Base-by-base conservation (phyloP, 2,888 invertebrate species). In the Scaptomyza tumidula region DNA sequence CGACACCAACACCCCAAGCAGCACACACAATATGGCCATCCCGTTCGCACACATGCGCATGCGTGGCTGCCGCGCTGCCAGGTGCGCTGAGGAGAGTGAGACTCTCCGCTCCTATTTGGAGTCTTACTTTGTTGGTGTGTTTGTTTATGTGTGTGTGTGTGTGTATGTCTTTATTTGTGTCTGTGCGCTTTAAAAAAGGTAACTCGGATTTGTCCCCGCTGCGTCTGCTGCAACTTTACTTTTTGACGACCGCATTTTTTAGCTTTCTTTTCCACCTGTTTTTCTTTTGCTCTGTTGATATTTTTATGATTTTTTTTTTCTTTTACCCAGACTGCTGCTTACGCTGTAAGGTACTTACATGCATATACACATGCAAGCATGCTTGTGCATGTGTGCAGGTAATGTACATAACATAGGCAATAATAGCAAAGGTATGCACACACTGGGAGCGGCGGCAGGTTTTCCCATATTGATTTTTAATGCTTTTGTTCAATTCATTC, bases 191-290 rank as follows among this genome's bases (percentile, higher is more conserved):
- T 87, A 75, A 53, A 84, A 88, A 84, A 84, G 87, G 87, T 81
- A 82, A 67, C 73, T 87, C 73, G 62, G 59, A 84, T 78, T 86
- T 86, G 86, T 84, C 84, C 86, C 88, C 88, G 71, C 79, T 65
- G 56, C 81, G 85, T 82, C 81, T 75, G 54, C 66, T 86, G 82
- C 88, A 84, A 82, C 84, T 85, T 87, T 75, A 70, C 71, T 89
- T 89, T 88, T 89, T 85, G 86, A 86, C 86, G 85, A 86, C 85
- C 85, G 85, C 85, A 86, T 86, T 86, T 85, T 83, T 86, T 75
- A 89, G 89, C 85, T 89, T 89, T 86, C 89, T 86, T 86, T 86
- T 86, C 89, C 85, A 89, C 85, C 85, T 86, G 85, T 89, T 87
- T 88, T 88, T 58, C 72, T 75, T 69, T 71, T 58, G 67, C 70